Evolutionary conservation across 2,113 vertebrate species (phyloP).

Genomic region (Tilapia sparmanii): DNA sequence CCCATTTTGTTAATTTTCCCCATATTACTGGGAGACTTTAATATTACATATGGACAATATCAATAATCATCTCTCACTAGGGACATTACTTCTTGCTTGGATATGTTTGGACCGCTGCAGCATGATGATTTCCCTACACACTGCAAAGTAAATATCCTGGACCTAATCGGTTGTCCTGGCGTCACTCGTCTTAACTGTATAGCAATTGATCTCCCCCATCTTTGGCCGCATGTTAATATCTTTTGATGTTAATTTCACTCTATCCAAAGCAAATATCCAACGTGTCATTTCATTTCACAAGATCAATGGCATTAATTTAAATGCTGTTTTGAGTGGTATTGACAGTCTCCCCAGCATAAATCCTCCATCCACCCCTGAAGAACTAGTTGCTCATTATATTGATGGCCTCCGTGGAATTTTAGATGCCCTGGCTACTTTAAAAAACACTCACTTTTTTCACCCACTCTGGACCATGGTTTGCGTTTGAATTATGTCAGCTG

Average conservation of each 20-base stretch:
- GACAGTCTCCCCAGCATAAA: neutral
- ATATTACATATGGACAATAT: neutral
- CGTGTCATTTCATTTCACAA: neutral
- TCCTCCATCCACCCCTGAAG: neutral
- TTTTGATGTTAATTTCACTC: neutral
- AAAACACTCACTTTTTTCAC: neutral
- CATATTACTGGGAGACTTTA: neutral
- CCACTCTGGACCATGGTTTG: neutral
- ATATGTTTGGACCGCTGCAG: neutral
- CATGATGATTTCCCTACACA: neutral
- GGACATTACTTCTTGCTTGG: neutral
- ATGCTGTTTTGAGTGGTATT: neutral
- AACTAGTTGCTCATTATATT: neutral
- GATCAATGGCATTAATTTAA: neutral
- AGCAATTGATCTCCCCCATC: neutral
- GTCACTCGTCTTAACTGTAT: neutral
- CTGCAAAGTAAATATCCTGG: neutral
- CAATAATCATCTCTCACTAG: neutral
- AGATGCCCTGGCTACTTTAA: neutral
- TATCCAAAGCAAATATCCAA: neutral
- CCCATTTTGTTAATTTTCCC: neutral
- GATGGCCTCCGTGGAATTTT: neutral
- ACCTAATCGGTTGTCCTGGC: neutral
- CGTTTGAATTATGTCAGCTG: neutral
- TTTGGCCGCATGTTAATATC: neutral